phyloP scores from a whole-genome alignment of 2,797 vertebrate species.

The Sebastes variabilis region DNA sequence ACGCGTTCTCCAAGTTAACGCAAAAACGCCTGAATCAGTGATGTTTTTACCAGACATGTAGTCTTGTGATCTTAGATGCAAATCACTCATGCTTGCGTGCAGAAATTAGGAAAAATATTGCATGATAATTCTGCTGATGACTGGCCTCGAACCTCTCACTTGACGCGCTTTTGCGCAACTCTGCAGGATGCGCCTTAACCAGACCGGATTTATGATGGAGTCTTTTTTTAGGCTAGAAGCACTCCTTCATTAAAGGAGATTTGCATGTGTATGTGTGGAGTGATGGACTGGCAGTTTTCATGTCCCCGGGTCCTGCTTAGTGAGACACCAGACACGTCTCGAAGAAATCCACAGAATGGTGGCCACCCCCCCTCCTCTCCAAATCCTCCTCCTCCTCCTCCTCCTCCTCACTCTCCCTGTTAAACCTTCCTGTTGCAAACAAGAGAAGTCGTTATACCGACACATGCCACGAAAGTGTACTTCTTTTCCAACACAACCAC shows the following conservation, averaged over 20 bases:
- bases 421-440: constrained; percentile 83
- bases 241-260: background rate
- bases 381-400: background rate
- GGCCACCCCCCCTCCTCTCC: background rate
- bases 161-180: constrained; percentile 74
- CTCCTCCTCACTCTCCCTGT: constrained; percentile 50
- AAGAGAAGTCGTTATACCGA: constrained; percentile 69
- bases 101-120: background rate
- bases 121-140: constrained; percentile 20
- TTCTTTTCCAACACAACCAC: background rate
- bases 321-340: constrained; percentile 87
- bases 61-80: background rate
- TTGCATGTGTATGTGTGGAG: background rate
- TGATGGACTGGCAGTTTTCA: constrained; percentile 50
- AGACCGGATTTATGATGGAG: constrained; percentile 8
- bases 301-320: constrained; percentile 67
- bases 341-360: constrained; percentile 84
- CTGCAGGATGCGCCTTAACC: constrained; percentile 53
- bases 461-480: constrained; percentile 39
- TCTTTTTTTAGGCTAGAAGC: background rate
- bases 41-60: background rate
- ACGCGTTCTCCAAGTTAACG: constrained; percentile 57
- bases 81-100: background rate
- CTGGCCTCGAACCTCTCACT: constrained; percentile 48
- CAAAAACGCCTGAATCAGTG: constrained; percentile 24